phyloP scores from a whole-genome alignment of 2,888 invertebrate genomes.

The Meghimatium bilineatum region DNA sequence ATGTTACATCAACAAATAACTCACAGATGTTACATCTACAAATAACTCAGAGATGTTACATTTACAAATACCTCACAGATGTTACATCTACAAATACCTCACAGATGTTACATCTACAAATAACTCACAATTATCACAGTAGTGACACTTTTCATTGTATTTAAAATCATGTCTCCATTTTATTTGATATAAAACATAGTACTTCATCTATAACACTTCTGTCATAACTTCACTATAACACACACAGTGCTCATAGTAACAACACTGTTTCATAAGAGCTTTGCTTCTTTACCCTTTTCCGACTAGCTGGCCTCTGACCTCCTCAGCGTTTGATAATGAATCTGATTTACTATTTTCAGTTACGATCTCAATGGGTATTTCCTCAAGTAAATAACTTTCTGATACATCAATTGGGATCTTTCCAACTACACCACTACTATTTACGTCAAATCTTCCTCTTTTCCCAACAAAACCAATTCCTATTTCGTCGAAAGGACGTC shows the following conservation, averaged over 20 bases:
- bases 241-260: background rate
- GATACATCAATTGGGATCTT: constrained; percentile 30
- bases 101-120: background rate
- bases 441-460: constrained; percentile 29
- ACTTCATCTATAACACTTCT: background rate
- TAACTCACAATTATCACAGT: background rate
- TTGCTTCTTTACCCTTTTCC: too few relatives aligned
- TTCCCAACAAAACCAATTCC: constrained; percentile 36
- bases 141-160: background rate
- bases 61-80: too few relatives aligned
- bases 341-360: background rate
- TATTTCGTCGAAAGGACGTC: constrained; percentile 18
- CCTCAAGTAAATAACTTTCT: constrained; percentile 46
- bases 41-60: too few relatives aligned
- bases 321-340: background rate
- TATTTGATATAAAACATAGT: background rate
- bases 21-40: too few relatives aligned
- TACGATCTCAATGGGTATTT: background rate
- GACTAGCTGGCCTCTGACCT: too few relatives aligned
- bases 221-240: background rate
- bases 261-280: too few relatives aligned
- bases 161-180: background rate
- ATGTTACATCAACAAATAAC: too few relatives aligned
- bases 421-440: constrained; percentile 29
- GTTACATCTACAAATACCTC: background rate